phyloP scores from a whole-genome alignment of 2,888 invertebrate genomes.

The Lasius platythorax region DNA sequence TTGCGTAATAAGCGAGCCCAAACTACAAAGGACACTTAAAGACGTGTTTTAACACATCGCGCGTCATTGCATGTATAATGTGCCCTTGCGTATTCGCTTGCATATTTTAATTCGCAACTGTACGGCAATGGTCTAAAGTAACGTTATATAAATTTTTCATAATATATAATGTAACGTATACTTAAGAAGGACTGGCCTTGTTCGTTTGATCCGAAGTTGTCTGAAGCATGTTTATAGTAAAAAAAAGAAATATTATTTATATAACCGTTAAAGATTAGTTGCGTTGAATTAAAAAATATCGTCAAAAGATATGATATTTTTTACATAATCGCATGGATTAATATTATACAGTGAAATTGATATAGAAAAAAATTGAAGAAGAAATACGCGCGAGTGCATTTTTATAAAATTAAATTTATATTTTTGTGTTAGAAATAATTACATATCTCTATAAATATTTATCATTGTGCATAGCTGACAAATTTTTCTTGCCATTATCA shows the following conservation, averaged over 20 bases:
- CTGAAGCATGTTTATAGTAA: not conserved
- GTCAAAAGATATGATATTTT: not conserved
- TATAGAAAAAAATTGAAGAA: not conserved
- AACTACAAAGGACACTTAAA: constrained; percentile 12
- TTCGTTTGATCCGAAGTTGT: not conserved
- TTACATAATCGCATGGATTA: not conserved
- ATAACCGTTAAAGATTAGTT: not conserved
- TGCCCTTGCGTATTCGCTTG: not conserved
- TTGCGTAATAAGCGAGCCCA: not conserved
- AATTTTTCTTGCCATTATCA: not conserved
- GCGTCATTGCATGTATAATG: not conserved
- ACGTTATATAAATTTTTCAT: constrained; percentile 21
- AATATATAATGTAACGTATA: not conserved
- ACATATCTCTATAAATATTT: not conserved
- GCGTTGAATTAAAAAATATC: constrained; percentile 11
- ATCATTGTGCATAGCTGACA: not conserved
- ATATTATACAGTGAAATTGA: not conserved
- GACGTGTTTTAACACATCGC: not conserved
- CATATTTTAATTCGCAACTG: not conserved
- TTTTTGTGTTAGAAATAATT: not conserved
- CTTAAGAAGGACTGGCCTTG: not conserved
- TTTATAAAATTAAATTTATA: not conserved
- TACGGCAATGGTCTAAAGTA: not conserved
- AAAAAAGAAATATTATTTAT: not conserved
- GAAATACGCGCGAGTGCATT: not conserved